Base-by-base conservation (phyloP, 2,888 invertebrate genomes). In the Aporophyla nigra region DNA sequence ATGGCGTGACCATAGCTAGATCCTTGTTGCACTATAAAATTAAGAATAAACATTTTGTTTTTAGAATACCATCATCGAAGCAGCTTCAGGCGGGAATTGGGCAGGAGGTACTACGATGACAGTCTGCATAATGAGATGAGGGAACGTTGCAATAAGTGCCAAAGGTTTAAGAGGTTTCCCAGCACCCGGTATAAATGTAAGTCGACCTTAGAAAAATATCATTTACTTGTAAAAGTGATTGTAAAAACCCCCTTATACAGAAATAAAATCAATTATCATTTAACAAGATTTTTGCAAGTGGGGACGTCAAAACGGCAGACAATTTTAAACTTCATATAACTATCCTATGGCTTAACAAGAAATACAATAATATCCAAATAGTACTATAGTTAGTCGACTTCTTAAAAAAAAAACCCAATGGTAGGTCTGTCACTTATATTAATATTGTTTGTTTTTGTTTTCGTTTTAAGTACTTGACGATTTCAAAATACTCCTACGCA, bases 101-200 rank as follows among this genome's bases (percentile, higher is more conserved):
- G 62, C 19, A 83, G 59, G 53, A 76, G 61, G 12, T 86, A 61
- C 61, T 74, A 67, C 19, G 63, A 56, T 4, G 77, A 70, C 6
- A 58, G 27, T 21, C 51, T 24, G 14, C 53, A 58, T 46, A 65
- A 12, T 24, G 74, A 73, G 2, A 27, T 16, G 19, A 66, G 61
- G 33, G 74, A 79, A 16, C 74, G 65, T 27, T 89, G 90, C 85
- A 91, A 87, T 54, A 91, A 91, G 56, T 91, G 91, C 63, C 88
- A 90, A 5, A 84, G 74, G 73, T 91, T 86, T 72, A 90, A 83
- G 53, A 87, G 87, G 51, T 90, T 91, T 53, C 90, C 92, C 5
- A 91, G 89, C 73, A 88, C 86, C 12, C 88, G 90, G 79, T 90
- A 90, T 53, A 91, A 87, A 84, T 65, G 93, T 94, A 76, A 89